Evolutionary conservation across 2,797 vertebrate species (phyloP).

Genomic region (Spondyliosoma cantharus): DNA sequence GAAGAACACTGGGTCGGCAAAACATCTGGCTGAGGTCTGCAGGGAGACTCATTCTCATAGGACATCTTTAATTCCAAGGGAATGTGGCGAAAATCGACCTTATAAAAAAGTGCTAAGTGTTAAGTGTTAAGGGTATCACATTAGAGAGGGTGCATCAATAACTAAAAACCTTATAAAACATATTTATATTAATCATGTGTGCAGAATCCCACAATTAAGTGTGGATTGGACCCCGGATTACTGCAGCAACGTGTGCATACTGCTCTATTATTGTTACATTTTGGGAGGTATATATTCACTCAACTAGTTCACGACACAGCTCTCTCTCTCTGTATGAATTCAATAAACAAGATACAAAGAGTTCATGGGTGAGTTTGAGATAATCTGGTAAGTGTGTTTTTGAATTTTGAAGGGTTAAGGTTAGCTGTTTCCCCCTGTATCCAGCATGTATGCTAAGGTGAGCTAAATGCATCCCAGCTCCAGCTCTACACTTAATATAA

Average conservation of each 20-base stretch:
- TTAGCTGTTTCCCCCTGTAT: not conserved
- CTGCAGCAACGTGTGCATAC: too few relatives aligned
- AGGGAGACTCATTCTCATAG: not conserved
- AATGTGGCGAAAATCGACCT: not conserved
- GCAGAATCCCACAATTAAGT: too few relatives aligned
- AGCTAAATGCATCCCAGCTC: too few relatives aligned
- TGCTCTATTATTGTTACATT: not conserved
- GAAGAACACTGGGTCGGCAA: not conserved
- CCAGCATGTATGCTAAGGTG: not conserved
- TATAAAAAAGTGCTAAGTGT: not conserved
- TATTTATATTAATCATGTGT: too few relatives aligned
- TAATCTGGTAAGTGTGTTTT: too few relatives aligned
- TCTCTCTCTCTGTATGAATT: constrained; percentile 1
- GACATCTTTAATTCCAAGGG: constrained; percentile 4
- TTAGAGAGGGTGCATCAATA: too few relatives aligned
- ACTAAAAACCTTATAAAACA: too few relatives aligned
- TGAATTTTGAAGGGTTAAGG: not conserved
- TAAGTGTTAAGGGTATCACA: too few relatives aligned
- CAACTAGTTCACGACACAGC: not conserved
- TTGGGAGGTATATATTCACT: not conserved
- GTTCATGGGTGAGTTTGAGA: not conserved
- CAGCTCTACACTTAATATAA: not conserved
- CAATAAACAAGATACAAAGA: not conserved
- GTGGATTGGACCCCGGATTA: too few relatives aligned
- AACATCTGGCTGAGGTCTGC: constrained; percentile 5